Evolutionary conservation across 2,888 invertebrate genomes (phyloP).

Genomic region (Dynastes maya): DNA sequence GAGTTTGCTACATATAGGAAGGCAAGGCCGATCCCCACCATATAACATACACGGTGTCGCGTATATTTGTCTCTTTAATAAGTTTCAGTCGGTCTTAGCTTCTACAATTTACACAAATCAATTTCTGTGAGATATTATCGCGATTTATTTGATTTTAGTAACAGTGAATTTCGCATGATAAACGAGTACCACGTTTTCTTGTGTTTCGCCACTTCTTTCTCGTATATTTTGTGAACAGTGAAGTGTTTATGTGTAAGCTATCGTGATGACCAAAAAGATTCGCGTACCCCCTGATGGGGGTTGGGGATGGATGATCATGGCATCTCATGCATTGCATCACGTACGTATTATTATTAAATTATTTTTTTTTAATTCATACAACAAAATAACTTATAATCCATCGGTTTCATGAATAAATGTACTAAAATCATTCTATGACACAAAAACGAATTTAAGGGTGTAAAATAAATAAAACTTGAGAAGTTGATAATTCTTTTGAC

Average conservation of each 20-base stretch:
- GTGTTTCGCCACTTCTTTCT: not conserved
- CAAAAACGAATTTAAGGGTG: no score
- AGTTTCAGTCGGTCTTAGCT: conserved; percentile 6
- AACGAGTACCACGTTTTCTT: not conserved
- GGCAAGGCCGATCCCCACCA: conserved; percentile 20
- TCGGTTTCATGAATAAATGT: no score
- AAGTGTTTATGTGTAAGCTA: not conserved
- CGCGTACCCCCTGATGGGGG: conserved; percentile 71
- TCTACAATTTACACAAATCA: conserved; percentile 15
- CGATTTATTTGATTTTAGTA: not conserved
- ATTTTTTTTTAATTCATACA: not conserved
- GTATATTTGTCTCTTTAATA: conserved; percentile 31
- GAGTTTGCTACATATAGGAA: not conserved
- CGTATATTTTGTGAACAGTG: not conserved
- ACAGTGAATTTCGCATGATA: not conserved
- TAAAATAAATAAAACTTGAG: no score
- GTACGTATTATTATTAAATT: conserved; percentile 65
- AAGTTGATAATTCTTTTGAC: no score
- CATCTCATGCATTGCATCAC: conserved; percentile 69
- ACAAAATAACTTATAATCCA: no score
- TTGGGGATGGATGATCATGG: conserved; percentile 72
- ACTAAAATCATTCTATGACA: no score
- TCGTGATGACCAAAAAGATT: conserved; percentile 52
- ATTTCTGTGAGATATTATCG: not conserved
- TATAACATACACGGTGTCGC: not conserved